Conservation (phyloP, 1,140 invertebrate species). For the Gonioctena quinquepunctata region DNA sequence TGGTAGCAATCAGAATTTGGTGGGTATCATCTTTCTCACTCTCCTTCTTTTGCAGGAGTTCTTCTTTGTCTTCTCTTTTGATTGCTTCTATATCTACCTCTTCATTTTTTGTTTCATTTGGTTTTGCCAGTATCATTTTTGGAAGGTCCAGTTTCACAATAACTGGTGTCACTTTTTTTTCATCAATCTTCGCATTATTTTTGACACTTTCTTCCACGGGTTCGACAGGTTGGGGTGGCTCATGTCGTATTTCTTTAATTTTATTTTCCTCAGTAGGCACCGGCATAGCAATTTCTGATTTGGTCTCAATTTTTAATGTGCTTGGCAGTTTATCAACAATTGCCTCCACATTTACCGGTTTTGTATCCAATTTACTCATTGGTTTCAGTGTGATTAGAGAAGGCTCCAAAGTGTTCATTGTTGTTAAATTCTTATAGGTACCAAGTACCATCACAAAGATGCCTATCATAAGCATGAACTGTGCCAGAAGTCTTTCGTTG, state of each 20-base stretch:
- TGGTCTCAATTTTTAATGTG: background rate
- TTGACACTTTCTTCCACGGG: constrained; percentile 29
- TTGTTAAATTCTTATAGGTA: constrained; percentile 83
- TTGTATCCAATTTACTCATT: background rate
- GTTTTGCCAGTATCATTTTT: background rate
- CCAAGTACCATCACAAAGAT: constrained; percentile 82
- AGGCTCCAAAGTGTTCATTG: constrained; percentile 64
- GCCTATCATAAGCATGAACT: constrained; percentile 76
- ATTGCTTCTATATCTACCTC: constrained; percentile 56
- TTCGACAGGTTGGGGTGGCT: constrained; percentile 61
- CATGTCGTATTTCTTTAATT: constrained; percentile 53
- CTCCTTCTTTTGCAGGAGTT: constrained; percentile 51
- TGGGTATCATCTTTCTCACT: constrained; percentile 55
- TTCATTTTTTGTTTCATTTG: constrained; percentile 32
- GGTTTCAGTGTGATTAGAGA: background rate
- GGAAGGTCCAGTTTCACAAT: background rate
- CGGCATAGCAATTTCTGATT: background rate
- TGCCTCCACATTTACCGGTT: background rate
- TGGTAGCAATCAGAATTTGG: constrained; percentile 58
- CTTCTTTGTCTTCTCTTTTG: constrained; percentile 62
- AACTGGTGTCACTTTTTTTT: background rate
- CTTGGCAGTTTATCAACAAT: background rate
- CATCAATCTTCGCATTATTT: background rate
- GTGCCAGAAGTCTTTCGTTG: constrained; percentile 70
- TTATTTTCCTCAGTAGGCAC: background rate